Evolutionary conservation across 1,140 invertebrate species (phyloP), one percentile per base, ranked within the genome.

Genomic region (Tetragonula clypearis): DNA sequence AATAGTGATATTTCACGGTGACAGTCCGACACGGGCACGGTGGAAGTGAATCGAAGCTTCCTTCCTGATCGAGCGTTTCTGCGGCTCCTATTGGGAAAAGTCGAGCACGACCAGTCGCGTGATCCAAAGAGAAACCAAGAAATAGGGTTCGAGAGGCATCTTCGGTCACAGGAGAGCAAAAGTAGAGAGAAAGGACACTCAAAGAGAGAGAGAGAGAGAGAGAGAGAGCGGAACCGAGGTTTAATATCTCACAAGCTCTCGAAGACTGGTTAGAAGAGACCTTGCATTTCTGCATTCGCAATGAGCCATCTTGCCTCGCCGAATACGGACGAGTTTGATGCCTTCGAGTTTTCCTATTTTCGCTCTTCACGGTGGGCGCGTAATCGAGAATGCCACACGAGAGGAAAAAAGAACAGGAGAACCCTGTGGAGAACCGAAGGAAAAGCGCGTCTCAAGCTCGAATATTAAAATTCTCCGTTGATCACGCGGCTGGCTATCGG

Each of bases 211-310:
- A 53, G 30, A 55, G 26, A 35, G 15, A 58, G 35, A 26, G 41
- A 77, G 60, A 15, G 23, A 68, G 35, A 30, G 30, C 15, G 30
- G 56, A 85, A 69, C 56, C 55, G 84, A 82, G 90, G 76, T 91
- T 91, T 91, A 91, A 91, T 91, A 90, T 91, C 90, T 90, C 82
- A 79, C 71, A 66, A 79, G 60, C 68, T 78, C 73, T 79, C 78
- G 81, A 88, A 71, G 74, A 71, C 71, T 79, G 78, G 81, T 86
- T 91, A 86, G 88, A 87, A 85, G 86, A 69, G 79, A 87, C 53
- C 73, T 87, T 68, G 85, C 82, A 82, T 88, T 91, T 91, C 89
- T 91, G 89, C 83, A 90, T 91, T 69, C 23, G 65, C 78, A 90
- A 92, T 88, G 86, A 91, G 85, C 72, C 86, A 86, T 86, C 84